Base-by-base conservation (phyloP, 2,113 vertebrate species). In the Corvus cornix region DNA sequence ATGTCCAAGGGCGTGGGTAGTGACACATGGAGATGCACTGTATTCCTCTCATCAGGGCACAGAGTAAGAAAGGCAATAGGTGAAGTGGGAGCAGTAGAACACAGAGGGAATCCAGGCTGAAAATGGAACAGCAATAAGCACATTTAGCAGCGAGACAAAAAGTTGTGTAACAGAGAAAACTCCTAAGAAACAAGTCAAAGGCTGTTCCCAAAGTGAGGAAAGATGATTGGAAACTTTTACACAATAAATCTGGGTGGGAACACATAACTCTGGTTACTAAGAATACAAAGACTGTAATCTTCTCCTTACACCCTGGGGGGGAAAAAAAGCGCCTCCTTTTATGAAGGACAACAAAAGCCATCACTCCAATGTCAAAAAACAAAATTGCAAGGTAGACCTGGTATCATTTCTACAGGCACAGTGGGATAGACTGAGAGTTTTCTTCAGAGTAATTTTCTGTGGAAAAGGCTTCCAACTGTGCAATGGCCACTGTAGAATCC, bases 401-500 rank as follows among this genome's bases (percentile, higher is more conserved):
- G 59, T 86, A 41, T 69, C 58, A 92, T 81, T 96, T 95, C 87
- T 81, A 79, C 43, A 88, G 56, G 59, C 75, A 84, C 56, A 84
- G 44, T 30, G 56, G 60, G 81, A 96, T 52, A 84, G 63, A 95
- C 35, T 77, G 30, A 82, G 78, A 91, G 90, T 64, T 64, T 87
- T 94, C 75, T 92, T 84, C 76, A 85, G 89, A 28, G 62, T 53
- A 84, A 95, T 97, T 97, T 97, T 70, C 28, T 92, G 66, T 30
- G 84, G 63, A 73, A 94, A 87, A 91, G 58, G 26, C 23, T 87
- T 90, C 80, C 88, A 84, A 5, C 56, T 51, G 53, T 93, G 87
- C 82, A 66, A 39, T 58, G 35, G 37, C 31, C 41, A 31, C 9
- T 63, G 68, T 18, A 68, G 79, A 84, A 86, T 68, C 43, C 81